Conservation (phyloP, 2,888 invertebrate genomes). For the Drosophila basisetae region DNA sequence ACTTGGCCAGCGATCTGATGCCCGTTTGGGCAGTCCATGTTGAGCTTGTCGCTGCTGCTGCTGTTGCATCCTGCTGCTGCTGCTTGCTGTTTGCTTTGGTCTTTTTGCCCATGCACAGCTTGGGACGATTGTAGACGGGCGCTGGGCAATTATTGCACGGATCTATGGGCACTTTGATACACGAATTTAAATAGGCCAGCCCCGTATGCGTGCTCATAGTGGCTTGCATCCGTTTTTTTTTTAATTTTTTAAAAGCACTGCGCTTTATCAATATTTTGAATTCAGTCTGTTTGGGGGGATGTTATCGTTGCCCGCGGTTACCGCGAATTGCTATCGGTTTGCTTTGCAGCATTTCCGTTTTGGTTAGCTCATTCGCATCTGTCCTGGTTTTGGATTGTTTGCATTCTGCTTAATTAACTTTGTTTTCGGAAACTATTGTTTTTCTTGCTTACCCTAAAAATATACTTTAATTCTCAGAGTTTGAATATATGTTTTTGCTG, state of each 20-base stretch:
- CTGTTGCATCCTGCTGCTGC: constrained; percentile 24
- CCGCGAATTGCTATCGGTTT: constrained; percentile 34
- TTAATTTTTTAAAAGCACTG: constrained; percentile 24
- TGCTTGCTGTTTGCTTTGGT: constrained; percentile 31
- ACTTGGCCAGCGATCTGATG: constrained; percentile 89
- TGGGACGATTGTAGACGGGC: constrained; percentile 89
- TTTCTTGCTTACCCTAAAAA: too few relatives aligned
- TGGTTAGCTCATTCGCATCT: constrained; percentile 47
- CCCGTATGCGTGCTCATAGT: constrained; percentile 87
- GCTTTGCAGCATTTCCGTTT: constrained; percentile 64
- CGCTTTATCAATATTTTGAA: constrained; percentile 72
- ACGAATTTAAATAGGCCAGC: constrained; percentile 90
- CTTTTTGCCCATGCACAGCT: constrained; percentile 75
- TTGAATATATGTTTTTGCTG: too few relatives aligned
- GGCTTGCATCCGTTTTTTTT: background rate
- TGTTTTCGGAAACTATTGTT: too few relatives aligned
- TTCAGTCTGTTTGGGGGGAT: constrained; percentile 34
- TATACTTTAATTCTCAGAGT: too few relatives aligned
- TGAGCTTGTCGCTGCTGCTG: constrained; percentile 19
- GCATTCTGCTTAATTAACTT: background rate
- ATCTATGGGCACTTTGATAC: constrained; percentile 90
- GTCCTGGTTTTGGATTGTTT: constrained; percentile 27
- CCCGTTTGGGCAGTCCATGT: constrained; percentile 80
- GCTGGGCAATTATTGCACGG: constrained; percentile 90
- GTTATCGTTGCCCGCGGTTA: constrained; percentile 67